Percentiles rank a stretch among this genome's conserved stretches.
These are phyloP conservation scores for Strigops habroptila DNA, from an alignment of 2,113 vertebrate species.

Conservation along the genomic window DNA sequence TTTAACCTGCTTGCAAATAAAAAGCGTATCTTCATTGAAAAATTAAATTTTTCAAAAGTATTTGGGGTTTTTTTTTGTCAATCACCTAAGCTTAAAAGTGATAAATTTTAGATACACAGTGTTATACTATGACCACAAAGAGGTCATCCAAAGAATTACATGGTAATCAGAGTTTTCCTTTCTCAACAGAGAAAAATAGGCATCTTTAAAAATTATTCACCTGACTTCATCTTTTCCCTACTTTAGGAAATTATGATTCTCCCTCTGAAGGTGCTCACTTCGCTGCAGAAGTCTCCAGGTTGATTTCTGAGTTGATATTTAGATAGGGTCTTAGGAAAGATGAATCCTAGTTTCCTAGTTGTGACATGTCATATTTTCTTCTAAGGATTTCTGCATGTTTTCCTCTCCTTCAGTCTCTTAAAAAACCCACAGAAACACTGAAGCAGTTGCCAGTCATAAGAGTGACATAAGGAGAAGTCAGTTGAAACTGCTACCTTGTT, in stretches of 20 bases:
- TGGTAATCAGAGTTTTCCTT: not conserved
- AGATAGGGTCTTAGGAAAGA: not conserved
- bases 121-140: not conserved
- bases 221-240: not conserved
- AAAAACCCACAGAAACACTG: not conserved
- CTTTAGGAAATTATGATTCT: not conserved
- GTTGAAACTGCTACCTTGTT: not conserved
- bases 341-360: not conserved
- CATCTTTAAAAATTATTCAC: not conserved
- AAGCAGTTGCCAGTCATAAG: not conserved
- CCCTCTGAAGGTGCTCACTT: not conserved
- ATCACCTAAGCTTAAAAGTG: not conserved
- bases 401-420: not conserved
- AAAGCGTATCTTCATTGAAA: not conserved
- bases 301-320: not conserved
- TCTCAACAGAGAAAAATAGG: not conserved
- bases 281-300: not conserved
- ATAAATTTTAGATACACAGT: not conserved
- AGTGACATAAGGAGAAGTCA: not conserved
- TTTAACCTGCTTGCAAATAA: not conserved
- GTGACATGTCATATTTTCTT: not conserved
- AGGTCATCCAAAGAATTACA: not conserved
- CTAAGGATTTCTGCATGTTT: not conserved
- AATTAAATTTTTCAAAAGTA: not conserved
- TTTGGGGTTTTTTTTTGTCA: rapidly evolving